Evolutionary conservation across 1,140 invertebrate genomes (phyloP), one percentile per base, ranked within the genome.

Genomic region (Neuroterus valhalla): DNA sequence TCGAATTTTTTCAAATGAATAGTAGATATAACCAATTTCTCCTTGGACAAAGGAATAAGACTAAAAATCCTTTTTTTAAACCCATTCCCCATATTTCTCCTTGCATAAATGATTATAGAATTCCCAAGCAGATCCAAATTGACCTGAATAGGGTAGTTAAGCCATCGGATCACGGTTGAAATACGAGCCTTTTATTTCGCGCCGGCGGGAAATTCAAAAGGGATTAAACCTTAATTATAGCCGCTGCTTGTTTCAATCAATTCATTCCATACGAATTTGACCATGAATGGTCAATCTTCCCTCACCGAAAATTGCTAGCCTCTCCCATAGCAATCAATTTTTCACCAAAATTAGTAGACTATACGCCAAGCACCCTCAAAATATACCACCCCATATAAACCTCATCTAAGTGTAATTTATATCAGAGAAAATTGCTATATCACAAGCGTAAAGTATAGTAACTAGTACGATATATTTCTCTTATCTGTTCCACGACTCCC

Each of bases 211-310:
- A 62, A 31, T 62, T 62, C 31, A 62, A 62, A 38, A 62, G 55
- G 55, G 55, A 62, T 62, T 62, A 38, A 62, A 62, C 55, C 14
- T 62, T 62, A 62, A 62, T 62, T 62, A 62, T 62, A 38, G 52
- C 21, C 19, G 21, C 12, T n/a, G 55, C 55, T 62, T 3, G 26
- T 62, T 62, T 62, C 55, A 62, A 62, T 62, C 55, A 62, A 62
- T 62, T 62, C 55, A 15, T 62, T 38, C 23, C 55, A 62, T 62
- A 38, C 55, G 23, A 38, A 62, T 62, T 62, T 31, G 55, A 62
- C 55, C 23, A 62, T 62, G 55, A 62, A 62, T 62, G 31, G 55
- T 31, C 26, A 62, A 62, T 62, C 31, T 23, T 31, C 55, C 31
- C 55, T 62, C 23, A 14, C 2, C 8, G 52, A 1, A 26, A 26